Conservation (phyloP, 2,888 invertebrate genomes). For the Ptilodon capucinus region DNA sequence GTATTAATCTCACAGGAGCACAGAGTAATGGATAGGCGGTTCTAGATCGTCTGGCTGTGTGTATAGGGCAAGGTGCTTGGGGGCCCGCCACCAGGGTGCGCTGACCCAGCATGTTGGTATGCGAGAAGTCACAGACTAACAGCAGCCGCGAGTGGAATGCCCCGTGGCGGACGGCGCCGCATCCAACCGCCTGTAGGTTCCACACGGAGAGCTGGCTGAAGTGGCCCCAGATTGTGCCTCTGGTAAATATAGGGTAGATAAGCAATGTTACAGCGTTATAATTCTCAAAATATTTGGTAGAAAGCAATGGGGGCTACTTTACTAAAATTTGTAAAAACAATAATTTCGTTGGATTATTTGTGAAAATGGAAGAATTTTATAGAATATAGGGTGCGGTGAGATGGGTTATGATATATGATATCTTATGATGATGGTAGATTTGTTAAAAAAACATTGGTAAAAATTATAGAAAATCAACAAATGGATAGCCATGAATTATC, state of each 20-base stretch:
- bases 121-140: slow-evolving; percentile 74
- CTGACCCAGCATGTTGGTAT: slow-evolving; percentile 76
- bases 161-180: slow-evolving; percentile 66
- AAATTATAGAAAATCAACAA: too few species aligned
- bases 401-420: too few species aligned
- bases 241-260: slow-evolving; percentile 15
- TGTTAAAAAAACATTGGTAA: too few species aligned
- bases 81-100: slow-evolving; percentile 56
- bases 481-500: too few species aligned
- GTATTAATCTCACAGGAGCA: slow-evolving; percentile 53
- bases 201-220: slow-evolving; percentile 73
- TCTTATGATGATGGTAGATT: too few species aligned
- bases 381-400: too few species aligned
- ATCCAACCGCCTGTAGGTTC: slow-evolving; percentile 67
- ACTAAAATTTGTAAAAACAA: too few species aligned
- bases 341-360: too few species aligned
- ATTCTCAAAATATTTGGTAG: too few species aligned
- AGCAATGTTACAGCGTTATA: too few species aligned
- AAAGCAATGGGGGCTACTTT: too few species aligned
- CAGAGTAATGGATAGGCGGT: slow-evolving; percentile 60
- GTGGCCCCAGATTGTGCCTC: slow-evolving; percentile 71
- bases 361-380: too few species aligned
- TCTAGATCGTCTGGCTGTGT: slow-evolving; percentile 42
- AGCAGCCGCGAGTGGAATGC: slow-evolving; percentile 47
- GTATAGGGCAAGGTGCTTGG: slow-evolving; percentile 51